A percentile compares a stretch with the other conserved stretches of the same genome.
Conservation (phyloP, 2,888 invertebrate species). For the Noctua janthina region DNA sequence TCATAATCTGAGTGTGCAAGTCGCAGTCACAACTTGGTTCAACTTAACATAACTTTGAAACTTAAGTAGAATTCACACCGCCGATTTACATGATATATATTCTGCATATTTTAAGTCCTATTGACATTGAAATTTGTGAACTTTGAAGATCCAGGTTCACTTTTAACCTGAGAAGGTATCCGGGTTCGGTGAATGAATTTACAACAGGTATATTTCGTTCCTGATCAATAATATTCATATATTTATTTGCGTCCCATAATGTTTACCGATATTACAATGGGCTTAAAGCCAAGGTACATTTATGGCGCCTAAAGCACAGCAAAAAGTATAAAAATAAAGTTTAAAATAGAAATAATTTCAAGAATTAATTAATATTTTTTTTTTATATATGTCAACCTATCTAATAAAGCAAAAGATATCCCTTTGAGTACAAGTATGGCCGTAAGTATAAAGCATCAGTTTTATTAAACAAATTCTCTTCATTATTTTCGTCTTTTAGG, state of each 20-base stretch:
- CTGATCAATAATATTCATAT: background rate
- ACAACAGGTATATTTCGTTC: background rate
- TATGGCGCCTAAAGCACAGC: no score
- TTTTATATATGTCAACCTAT: no score
- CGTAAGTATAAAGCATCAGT: no score
- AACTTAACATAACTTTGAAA: constrained; percentile 50
- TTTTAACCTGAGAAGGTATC: background rate
- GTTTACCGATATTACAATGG: background rate
- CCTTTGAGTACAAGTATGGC: no score
- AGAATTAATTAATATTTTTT: no score
- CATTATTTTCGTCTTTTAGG: no score
- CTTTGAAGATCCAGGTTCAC: constrained; percentile 11
- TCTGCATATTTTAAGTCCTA: background rate
- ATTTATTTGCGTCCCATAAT: background rate
- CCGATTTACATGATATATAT: constrained; percentile 33
- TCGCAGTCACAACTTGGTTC: constrained; percentile 34
- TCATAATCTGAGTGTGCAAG: constrained; percentile 38
- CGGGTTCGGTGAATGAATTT: background rate
- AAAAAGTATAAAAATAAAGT: no score
- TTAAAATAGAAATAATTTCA: no score
- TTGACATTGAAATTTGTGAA: constrained; percentile 10
- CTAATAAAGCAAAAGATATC: no score
- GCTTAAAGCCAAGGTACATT: no score
- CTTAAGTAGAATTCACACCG: constrained; percentile 6
- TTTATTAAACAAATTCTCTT: no score